These are phyloP conservation scores for Parascotia fuliginaria DNA, from an alignment of 2,888 invertebrate species.

Conservation along the genomic window DNA sequence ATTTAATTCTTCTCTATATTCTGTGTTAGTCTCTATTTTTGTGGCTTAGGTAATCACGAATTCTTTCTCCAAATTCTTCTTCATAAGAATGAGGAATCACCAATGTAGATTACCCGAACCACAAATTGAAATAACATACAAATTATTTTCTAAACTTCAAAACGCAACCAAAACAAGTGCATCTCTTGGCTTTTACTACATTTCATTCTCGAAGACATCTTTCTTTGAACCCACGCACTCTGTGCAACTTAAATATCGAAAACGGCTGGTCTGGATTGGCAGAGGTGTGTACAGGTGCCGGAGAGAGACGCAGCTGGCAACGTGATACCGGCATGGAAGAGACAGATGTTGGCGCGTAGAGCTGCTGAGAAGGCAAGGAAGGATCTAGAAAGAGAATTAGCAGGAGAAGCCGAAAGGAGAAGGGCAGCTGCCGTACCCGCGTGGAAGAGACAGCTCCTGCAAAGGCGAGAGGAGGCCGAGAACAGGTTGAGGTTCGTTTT, in stretches of 20 bases:
- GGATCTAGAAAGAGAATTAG: slow-evolving; percentile 94
- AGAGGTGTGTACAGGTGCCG: slow-evolving; percentile 90
- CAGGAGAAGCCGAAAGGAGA: slow-evolving; percentile 93
- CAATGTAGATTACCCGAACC: too few species aligned
- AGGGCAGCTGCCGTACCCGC: slow-evolving; percentile 95
- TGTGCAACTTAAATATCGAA: slow-evolving; percentile 44
- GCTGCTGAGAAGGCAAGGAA: slow-evolving; percentile 97
- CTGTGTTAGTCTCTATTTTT: too few species aligned
- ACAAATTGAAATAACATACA: too few species aligned
- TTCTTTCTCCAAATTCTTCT: too few species aligned
- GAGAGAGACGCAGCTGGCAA: slow-evolving; percentile 95
- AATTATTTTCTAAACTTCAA: too few species aligned
- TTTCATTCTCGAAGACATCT: neutral
- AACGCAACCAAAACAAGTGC: too few species aligned
- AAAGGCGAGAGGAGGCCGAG: slow-evolving; percentile 92
- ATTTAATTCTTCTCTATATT: too few species aligned
- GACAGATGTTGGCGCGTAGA: slow-evolving; percentile 97
- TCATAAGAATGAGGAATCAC: too few species aligned
- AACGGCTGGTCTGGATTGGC: slow-evolving; percentile 71
- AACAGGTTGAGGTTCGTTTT: slow-evolving; percentile 89
- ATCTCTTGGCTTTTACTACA: neutral
- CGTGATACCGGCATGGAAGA: slow-evolving; percentile 96
- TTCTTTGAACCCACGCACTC: slow-evolving; percentile 18
- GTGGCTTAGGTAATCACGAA: too few species aligned
- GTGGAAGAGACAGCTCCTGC: slow-evolving; percentile 96